A percentile compares a stretch with the other conserved stretches of the same genome.
Evolutionary conservation across 2,113 vertebrate genomes (phyloP).

Genomic region (Danionella cerebrum): DNA sequence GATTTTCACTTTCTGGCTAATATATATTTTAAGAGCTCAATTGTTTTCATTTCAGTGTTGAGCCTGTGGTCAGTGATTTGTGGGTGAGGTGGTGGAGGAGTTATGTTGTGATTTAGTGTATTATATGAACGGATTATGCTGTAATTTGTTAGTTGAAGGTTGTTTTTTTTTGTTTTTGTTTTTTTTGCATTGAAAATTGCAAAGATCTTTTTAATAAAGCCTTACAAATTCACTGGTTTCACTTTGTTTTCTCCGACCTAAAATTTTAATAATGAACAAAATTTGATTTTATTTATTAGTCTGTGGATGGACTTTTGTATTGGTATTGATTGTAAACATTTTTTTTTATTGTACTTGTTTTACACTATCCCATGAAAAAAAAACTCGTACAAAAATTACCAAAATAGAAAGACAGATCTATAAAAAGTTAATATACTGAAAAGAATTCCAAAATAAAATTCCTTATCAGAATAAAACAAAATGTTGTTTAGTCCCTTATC

Average conservation of each 20-base stretch:
- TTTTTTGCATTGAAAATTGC: constrained; percentile 11
- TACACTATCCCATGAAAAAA: no score
- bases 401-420: no score
- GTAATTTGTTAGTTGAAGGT: background rate
- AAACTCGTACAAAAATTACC: no score
- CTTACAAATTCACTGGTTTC: constrained; percentile 25
- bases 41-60: constrained; percentile 10
- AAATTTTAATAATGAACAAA: background rate
- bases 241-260: background rate
- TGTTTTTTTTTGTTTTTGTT: background rate
- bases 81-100: constrained; percentile 18
- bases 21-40: background rate
- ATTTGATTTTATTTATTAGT: background rate
- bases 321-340: no score
- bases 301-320: no score
- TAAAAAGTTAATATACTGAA: no score
- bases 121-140: constrained; percentile 5
- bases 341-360: no score
- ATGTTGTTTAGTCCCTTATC: no score
- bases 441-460: no score
- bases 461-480: no score
- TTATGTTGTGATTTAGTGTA: constrained; percentile 28
- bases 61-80: constrained; percentile 22
- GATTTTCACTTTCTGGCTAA: background rate
- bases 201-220: constrained; percentile 40